These are phyloP conservation scores for Penaeus vannamei DNA, from an alignment of 1,140 invertebrate genomes.

Conservation along the genomic window DNA sequence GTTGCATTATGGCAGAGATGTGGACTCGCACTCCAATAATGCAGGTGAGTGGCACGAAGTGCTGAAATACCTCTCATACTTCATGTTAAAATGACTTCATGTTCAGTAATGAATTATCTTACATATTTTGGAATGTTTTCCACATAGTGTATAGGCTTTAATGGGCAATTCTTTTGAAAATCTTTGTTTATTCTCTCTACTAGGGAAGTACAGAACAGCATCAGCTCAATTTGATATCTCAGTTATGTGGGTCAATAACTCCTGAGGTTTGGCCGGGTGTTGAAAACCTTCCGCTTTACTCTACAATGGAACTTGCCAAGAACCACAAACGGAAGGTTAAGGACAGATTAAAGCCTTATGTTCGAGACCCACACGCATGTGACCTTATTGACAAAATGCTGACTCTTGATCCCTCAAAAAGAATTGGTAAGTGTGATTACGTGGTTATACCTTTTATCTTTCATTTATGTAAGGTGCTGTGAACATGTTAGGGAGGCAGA, in stretches of 20 bases:
- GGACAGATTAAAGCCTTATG: conserved; percentile 90
- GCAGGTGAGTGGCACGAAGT: conserved; percentile 71
- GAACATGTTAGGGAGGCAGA: too few relatives aligned
- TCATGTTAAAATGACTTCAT: background rate
- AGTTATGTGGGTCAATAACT: conserved; percentile 96
- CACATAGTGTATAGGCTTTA: too few relatives aligned
- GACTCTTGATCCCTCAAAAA: conserved; percentile 90
- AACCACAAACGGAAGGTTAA: conserved; percentile 88
- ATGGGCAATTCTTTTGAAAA: too few relatives aligned
- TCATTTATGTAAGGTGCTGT: too few relatives aligned
- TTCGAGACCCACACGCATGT: conserved; percentile 92
- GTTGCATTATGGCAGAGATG: conserved; percentile 99
- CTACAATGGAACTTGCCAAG: conserved; percentile 91
- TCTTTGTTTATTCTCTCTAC: conserved; percentile 67
- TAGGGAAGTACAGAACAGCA: conserved; percentile 97
- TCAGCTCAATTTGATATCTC: conserved; percentile 94
- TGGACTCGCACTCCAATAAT: conserved; percentile 90
- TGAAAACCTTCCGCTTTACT: conserved; percentile 92
- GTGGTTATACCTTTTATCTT: too few relatives aligned
- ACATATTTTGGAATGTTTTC: too few relatives aligned
- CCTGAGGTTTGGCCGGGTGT: conserved; percentile 96
- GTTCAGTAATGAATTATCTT: background rate
- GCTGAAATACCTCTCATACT: too few relatives aligned
- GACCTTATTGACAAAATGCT: conserved; percentile 95
- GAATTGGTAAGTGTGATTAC: conserved; percentile 74